A percentile compares a stretch with the other conserved stretches of the same genome.
These are phyloP conservation scores for Ernsta delagoae DNA, from an alignment of 2,888 invertebrate genomes.

Conservation along the genomic window DNA sequence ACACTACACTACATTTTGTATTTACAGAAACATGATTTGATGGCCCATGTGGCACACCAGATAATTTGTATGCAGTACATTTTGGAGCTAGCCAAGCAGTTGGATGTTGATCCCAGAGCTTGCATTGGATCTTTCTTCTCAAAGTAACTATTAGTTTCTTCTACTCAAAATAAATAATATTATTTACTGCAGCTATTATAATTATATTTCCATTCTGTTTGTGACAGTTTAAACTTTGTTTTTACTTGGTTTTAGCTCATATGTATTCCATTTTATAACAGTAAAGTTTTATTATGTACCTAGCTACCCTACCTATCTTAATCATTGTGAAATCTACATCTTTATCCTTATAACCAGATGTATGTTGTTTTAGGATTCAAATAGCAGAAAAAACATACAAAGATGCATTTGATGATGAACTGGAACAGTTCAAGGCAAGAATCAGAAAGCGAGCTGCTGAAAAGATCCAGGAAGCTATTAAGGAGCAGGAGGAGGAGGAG, in stretches of 20 bases:
- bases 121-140: conserved; percentile 96
- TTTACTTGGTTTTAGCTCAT: neutral
- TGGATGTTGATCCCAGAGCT: conserved; percentile 95
- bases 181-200: neutral
- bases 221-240: too few relatives aligned
- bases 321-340: too few relatives aligned
- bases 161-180: neutral
- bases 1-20: too few relatives aligned
- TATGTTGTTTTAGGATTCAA: conserved; percentile 89
- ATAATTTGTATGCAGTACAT: conserved; percentile 99
- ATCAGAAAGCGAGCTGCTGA: conserved; percentile 93
- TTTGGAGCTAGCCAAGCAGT: conserved; percentile 96
- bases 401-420: conserved; percentile 96
- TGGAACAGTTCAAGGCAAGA: conserved; percentile 94
- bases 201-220: too few relatives aligned
- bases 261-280: too few relatives aligned
- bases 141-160: conserved; percentile 58
- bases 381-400: conserved; percentile 97
- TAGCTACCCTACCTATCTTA: too few relatives aligned
- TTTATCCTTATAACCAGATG: too few relatives aligned
- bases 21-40: conserved; percentile 94
- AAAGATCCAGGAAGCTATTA: conserved; percentile 93
- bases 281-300: too few relatives aligned
- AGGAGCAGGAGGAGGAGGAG: conserved; percentile 95
- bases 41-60: conserved; percentile 98